Evolutionary conservation across 1,140 invertebrate genomes (phyloP), one percentile per base, ranked within the genome.

Genomic region (Drosophila fuyamai): DNA sequence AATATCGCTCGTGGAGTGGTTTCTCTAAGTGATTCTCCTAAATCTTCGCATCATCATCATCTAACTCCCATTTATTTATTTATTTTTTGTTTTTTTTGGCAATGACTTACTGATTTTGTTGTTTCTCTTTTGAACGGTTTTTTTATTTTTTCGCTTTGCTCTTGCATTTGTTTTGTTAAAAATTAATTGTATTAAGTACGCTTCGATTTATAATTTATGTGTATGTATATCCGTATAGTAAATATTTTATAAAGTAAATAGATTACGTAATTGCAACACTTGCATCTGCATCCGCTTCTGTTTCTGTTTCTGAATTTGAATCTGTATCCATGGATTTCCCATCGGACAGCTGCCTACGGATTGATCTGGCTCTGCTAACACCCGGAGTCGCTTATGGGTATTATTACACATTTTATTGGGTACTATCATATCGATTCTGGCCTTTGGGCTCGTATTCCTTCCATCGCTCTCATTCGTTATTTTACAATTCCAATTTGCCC

Each of bases 31-130:
- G 59, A 56, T 56, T 56, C 32, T 40, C 62, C 47, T 68, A 56
- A 46, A 40, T 38, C 36, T 46, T 23, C 40, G 18, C n/a, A 9
- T 53, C 27, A 16, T 29, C 16, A 13, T 43, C 35, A 10, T 41
- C 41, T 41, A 23, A 3, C 38, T 59, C 51, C 63, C 16, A 16
- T 46, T 63, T 14, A 14, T 14, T 50, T 27, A 40, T 50, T 57
- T 16, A 18, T 54, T 63, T 54, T 63, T 63, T 66, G 32, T 41
- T 29, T 40, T 75, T 68, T 77, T 86, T 86, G 82, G 82, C 82
- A 86, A 86, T 86, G 82, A 88, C 82, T 62, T 82, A 76, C 82
- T 88, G 82, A 82, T 86, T 86, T 88, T 85, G 79, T 85, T 85
- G 81, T 78, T 70, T 51, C 35, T 63, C 36, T 46, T 51, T 35